Conservation (phyloP, 2,113 vertebrate genomes). For the Ctenomys sociabilis region DNA sequence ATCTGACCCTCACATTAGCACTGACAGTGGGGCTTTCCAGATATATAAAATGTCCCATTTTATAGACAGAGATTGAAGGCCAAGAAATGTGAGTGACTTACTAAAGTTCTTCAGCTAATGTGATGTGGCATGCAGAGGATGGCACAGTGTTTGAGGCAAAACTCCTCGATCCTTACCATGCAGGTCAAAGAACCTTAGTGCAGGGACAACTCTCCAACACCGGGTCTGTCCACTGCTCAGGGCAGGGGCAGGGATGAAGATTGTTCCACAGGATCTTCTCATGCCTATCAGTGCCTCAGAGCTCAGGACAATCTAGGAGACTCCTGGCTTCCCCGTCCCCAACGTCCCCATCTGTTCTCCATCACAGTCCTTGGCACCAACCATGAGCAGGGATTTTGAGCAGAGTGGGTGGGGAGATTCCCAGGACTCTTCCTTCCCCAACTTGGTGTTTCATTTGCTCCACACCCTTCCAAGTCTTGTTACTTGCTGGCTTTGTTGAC, state of each 20-base stretch:
- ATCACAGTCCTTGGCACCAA: background rate
- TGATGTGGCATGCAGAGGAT: background rate
- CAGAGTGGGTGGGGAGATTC: background rate
- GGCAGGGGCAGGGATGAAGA: background rate
- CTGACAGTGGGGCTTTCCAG: background rate
- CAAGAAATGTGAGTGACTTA: background rate
- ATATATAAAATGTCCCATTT: background rate
- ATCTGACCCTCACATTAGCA: background rate
- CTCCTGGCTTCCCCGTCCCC: no score
- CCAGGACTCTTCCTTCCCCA: background rate
- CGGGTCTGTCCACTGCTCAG: background rate
- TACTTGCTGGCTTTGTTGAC: background rate
- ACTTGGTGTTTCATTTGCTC: background rate
- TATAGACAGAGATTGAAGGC: background rate
- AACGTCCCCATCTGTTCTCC: rapidly evolving
- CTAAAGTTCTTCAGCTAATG: background rate
- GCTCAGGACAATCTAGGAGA: background rate
- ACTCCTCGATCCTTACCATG: background rate
- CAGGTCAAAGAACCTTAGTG: background rate
- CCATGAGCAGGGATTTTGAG: background rate
- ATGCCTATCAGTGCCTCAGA: background rate
- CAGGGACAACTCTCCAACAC: background rate
- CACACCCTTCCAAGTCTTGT: background rate
- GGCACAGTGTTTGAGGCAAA: background rate
- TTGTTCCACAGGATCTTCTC: background rate